phyloP scores from a whole-genome alignment of 1,140 invertebrate species.

The Drosophila funebris region DNA sequence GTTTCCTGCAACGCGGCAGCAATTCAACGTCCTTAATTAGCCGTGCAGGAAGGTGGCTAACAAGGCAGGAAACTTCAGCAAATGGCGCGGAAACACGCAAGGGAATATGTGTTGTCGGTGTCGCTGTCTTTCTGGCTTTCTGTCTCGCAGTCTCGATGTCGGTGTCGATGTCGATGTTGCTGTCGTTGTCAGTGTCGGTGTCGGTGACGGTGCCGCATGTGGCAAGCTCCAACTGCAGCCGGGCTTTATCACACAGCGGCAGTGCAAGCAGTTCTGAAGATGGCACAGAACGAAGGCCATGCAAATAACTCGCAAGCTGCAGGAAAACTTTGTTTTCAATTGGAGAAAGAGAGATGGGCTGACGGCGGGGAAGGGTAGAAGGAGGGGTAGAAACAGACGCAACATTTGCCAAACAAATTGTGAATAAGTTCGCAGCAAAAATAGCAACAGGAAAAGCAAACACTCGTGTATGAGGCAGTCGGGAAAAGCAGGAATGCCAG shows the following conservation, averaged over 20 bases:
- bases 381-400: not conserved
- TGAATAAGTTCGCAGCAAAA: constrained; percentile 70
- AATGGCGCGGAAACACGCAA: constrained; percentile 61
- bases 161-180: not conserved
- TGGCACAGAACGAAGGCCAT: constrained; percentile 19
- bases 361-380: not conserved
- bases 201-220: constrained; percentile 24
- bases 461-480: constrained; percentile 32
- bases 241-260: constrained; percentile 38
- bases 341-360: not conserved
- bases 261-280: constrained; percentile 14
- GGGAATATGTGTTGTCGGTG: constrained; percentile 26
- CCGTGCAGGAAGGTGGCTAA: constrained; percentile 63
- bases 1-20: constrained; percentile 25
- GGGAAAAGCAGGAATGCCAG: not conserved
- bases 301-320: constrained; percentile 39
- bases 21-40: constrained; percentile 46
- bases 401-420: constrained; percentile 79
- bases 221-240: constrained; percentile 31
- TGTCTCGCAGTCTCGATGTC: not conserved
- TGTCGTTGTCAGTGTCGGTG: constrained; percentile 1
- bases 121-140: not conserved
- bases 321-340: constrained; percentile 50
- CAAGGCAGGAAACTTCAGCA: constrained; percentile 55
- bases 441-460: constrained; percentile 74